Base-by-base conservation (phyloP, 2,888 invertebrate genomes). In the Eilema depressum region DNA sequence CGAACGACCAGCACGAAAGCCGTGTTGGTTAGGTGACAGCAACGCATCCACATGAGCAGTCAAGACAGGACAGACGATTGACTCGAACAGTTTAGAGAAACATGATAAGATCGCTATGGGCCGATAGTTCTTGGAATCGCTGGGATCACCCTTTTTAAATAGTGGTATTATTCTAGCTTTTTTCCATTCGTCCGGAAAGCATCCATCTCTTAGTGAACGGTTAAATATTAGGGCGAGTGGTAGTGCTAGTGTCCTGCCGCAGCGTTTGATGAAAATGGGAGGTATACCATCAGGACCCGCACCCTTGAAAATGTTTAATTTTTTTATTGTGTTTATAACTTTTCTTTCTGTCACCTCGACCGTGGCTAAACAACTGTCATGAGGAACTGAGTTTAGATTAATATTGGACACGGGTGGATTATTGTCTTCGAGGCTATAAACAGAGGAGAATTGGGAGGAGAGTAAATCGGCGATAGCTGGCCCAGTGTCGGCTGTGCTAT, bases 11-110 rank as follows among this genome's bases (percentile, higher is more conserved):
- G 17, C 17, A 25, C 25, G 41, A 53, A 66, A 70, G 11, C 70
- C 62, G 37, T 70, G 56, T 66, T 70, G 57, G 14, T 1, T 3
- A 1, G 10, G 8, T 14, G 56, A 53, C 10, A 70, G 60, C 20
- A 28, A 56, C 4, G 12, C 28, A 23, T 57, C 56, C 5, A 62
- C 25, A 17, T 56, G 17, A 4, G 11, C 20, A 30, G 66, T 57
- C 3, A 66, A 23, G 14, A 62, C 8, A 10, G 70, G 66, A 53
- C 60, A 70, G 1, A 70, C 23, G 10, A 66, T 14, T 1, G 61
- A 62, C 11, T 70, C 61, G 30, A 65, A 70, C 1, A 66, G 8
- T 66, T 66, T 70, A 3, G 66, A 56, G 10, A 70, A 70, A 61
- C 70, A 64, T 17, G 53, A 53, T 25, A 69, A 23, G 0, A 69